A percentile compares a stretch with the other conserved stretches of the same genome.
These are phyloP conservation scores for Lanius ludovicianus DNA, from an alignment of 2,113 vertebrate genomes.

Conservation along the genomic window DNA sequence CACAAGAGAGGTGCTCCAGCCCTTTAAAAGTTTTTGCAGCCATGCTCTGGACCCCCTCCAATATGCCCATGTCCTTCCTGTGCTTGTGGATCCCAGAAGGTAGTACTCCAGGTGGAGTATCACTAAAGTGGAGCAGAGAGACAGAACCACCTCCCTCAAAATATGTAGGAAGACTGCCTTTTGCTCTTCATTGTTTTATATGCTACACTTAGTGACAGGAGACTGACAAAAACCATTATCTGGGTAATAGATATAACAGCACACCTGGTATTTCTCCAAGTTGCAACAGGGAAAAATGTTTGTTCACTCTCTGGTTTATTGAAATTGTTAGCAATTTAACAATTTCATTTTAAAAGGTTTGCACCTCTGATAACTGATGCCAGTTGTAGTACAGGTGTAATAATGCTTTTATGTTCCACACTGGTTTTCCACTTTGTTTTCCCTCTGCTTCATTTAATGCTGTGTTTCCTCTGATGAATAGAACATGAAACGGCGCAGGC, in stretches of 20 bases:
- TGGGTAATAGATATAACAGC: neutral
- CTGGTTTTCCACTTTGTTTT: neutral
- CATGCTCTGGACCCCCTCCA: neutral
- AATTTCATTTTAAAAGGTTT: neutral
- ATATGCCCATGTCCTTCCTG: neutral
- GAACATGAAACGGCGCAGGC: constrained; percentile 99
- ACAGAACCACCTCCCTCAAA: neutral
- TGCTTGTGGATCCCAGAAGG: neutral
- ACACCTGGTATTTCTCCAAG: neutral
- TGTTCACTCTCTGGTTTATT: neutral
- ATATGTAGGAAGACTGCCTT: neutral
- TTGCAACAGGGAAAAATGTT: neutral
- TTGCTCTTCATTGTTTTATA: neutral
- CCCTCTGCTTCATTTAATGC: neutral
- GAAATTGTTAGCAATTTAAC: neutral
- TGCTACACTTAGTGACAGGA: neutral
- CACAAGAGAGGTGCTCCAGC: neutral
- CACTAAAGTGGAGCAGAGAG: fast-evolving
- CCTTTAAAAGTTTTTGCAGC: neutral
- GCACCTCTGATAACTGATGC: neutral
- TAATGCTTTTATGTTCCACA: neutral
- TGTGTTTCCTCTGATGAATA: constrained; percentile 57
- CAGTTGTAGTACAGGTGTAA: neutral
- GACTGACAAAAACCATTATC: neutral
- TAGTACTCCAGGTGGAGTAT: neutral